phyloP scores from a whole-genome alignment of 2,113 vertebrate genomes.

The Riparia riparia region DNA sequence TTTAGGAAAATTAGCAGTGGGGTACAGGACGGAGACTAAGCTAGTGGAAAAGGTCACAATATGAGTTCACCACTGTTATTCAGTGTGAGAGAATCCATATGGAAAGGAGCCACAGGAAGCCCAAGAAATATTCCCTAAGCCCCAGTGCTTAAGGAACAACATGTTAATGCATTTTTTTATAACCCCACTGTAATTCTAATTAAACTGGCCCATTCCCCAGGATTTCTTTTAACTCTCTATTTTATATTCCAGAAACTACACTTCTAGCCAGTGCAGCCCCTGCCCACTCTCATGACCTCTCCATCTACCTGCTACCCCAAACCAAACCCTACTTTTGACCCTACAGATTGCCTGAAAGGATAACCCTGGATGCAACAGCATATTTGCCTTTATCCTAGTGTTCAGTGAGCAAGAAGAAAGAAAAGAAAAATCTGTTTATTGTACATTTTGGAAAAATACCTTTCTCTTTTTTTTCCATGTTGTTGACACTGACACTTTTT shows the following conservation, averaged over 20 bases:
- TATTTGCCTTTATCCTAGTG: not conserved
- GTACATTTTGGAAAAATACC: not conserved
- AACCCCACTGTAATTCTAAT: not conserved
- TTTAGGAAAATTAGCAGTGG: not conserved
- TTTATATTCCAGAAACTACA: not conserved
- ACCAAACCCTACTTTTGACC: not conserved
- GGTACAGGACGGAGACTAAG: not conserved
- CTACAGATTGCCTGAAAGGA: not conserved
- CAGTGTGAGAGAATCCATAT: not conserved
- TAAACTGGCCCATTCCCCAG: not conserved
- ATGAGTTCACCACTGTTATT: not conserved
- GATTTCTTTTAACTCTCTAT: not conserved
- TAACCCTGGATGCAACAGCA: not conserved
- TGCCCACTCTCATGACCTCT: not conserved
- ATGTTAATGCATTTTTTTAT: not conserved
- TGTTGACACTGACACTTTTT: not conserved
- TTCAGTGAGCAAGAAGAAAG: not conserved
- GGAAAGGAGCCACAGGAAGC: constrained; percentile 28
- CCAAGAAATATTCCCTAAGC: constrained; percentile 12
- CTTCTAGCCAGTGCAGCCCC: not conserved
- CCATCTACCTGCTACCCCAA: not conserved
- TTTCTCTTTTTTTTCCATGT: not conserved
- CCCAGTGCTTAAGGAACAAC: not conserved
- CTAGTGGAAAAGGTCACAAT: not conserved
- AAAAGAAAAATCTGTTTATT: not conserved